Evolutionary conservation across 2,797 vertebrate species (phyloP), one percentile per base, ranked within the genome.

Genomic region (Loris lydekkerianus): DNA sequence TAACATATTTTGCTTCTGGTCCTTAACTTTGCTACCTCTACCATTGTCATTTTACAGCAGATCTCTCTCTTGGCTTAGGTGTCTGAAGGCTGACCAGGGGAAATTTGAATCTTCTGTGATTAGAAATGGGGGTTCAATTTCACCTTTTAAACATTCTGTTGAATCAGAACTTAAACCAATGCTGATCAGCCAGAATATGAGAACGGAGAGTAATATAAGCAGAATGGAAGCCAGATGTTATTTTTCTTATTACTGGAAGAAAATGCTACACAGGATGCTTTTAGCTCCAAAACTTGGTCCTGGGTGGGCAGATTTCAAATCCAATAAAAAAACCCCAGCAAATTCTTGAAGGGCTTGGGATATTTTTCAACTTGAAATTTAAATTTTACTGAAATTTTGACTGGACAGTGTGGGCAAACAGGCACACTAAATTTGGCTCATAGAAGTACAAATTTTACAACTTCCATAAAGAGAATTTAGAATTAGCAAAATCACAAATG

Each of bases 181-280:
- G 96, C 96, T 95, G 82, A 94, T 63, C 4, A 60, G 77, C 10
- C 87, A 86, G 92, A 97, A 96, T 72, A 56, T 60, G 85, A 96
- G 81, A 86, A 86, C 49, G 87, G 37, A 37, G 77, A 75, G 63
- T 34, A 70, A 93, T 23, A 1, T 2, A 25, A 89, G 61, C 21
- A 73, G 61, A 81, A 72, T 23, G 34, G 43, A 88, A 96, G 75
- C 31, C 63, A 95, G 56, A 10, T 37, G 27, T 37, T n/a, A 73
- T 67, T 60, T 70, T 75, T 46, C 37, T 69, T 40, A 2, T 9
- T 63, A 72, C 80, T 29, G 43, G 56, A 63, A 23, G 82, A 83
- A 93, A 86, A 65, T 53, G 85, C 18, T 83, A 85, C 40, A 60
- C 56, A 87, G 56, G 63, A 46, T 11, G 21, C 29, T 69, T 34